A percentile compares a stretch with the other conserved stretches of the same genome.
Evolutionary conservation across 2,113 vertebrate species (phyloP).

Genomic region (Lepisosteus osseus): DNA sequence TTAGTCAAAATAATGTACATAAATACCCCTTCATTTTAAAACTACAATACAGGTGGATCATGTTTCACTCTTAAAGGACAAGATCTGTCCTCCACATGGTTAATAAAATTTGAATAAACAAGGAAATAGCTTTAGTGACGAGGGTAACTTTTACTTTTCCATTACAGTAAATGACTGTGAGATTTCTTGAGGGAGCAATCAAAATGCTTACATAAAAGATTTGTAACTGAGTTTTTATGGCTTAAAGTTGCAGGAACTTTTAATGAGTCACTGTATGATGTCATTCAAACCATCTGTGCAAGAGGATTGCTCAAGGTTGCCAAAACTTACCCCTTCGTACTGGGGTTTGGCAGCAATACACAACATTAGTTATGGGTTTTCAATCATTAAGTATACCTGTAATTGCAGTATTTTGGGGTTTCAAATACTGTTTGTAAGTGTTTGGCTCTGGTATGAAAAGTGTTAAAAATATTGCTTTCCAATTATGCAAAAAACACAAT

Average conservation of each 20-base stretch:
- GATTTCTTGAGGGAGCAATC: constrained; percentile 24
- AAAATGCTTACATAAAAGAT: constrained; percentile 38
- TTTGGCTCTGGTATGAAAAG: too few species aligned
- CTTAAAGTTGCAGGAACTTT: constrained; percentile 47
- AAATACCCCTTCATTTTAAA: too few species aligned
- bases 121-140: constrained; percentile 25
- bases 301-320: constrained; percentile 39
- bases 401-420: constrained; percentile 45
- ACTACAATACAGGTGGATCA: too few species aligned
- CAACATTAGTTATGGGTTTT: constrained; percentile 49
- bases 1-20: too few species aligned
- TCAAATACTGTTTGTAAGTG: neutral
- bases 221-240: constrained; percentile 52
- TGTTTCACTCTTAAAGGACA: too few species aligned
- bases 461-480: too few species aligned
- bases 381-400: constrained; percentile 60
- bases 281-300: constrained; percentile 49
- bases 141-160: constrained; percentile 21
- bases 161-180: constrained; percentile 1
- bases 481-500: too few species aligned
- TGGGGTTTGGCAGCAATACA: constrained; percentile 38
- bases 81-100: constrained; percentile 32
- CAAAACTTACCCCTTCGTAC: neutral
- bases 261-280: constrained; percentile 49
- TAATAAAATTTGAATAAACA: constrained; percentile 28